These are phyloP conservation scores for Meandrina meandrites DNA, from an alignment of 92 coral and sea anemone genomes.

Conservation along the genomic window DNA sequence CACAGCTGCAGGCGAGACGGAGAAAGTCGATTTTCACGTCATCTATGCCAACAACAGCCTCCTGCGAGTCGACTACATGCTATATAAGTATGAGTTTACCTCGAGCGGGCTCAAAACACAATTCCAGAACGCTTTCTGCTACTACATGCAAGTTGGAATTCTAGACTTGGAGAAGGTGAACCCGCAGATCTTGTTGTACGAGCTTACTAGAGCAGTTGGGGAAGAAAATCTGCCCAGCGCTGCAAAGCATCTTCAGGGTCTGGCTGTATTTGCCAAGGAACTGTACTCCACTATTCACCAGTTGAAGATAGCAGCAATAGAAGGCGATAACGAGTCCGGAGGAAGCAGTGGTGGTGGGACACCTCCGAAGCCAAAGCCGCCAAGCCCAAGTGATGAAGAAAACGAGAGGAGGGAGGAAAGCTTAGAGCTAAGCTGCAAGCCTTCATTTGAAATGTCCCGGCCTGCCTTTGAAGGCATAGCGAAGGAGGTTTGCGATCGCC, in stretches of 20 bases:
- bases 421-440: background rate
- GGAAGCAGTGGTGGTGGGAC: background rate
- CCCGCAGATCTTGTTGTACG: constrained; percentile 48
- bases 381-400: background rate
- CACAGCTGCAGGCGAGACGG: constrained; percentile 22
- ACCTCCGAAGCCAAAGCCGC: background rate
- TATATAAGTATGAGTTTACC: constrained; percentile 44
- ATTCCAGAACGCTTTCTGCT: constrained; percentile 39
- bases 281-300: constrained; percentile 15
- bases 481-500: background rate
- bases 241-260: constrained; percentile 16
- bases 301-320: constrained; percentile 4
- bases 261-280: constrained; percentile 42
- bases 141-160: constrained; percentile 43
- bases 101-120: constrained; percentile 35
- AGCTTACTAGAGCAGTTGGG: constrained; percentile 47
- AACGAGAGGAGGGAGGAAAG: background rate
- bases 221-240: constrained; percentile 15
- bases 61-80: constrained; percentile 40
- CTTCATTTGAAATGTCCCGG: background rate
- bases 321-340: background rate
- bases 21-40: constrained; percentile 27
- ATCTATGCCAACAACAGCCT: constrained; percentile 41
- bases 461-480: background rate
- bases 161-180: constrained; percentile 36